These are phyloP conservation scores for Oligia latruncula DNA, from an alignment of 2,888 invertebrate genomes.

Conservation along the genomic window DNA sequence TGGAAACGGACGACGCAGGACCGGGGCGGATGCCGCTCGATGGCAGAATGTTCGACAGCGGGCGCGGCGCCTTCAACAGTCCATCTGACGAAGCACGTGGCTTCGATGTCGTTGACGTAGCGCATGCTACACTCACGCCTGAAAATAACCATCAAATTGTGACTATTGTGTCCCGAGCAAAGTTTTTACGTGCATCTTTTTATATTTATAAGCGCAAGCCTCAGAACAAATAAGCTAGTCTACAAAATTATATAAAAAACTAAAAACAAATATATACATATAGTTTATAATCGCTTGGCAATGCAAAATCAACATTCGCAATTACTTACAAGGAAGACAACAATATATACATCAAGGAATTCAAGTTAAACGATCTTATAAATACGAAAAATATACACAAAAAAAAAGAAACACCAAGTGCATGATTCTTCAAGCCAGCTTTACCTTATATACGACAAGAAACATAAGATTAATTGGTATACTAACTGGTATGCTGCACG, in stretches of 20 bases:
- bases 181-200: not conserved
- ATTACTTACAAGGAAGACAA: constrained; percentile 1
- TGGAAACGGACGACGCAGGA: constrained; percentile 95
- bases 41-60: constrained; percentile 91
- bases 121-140: constrained; percentile 84
- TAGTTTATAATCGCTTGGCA: constrained; percentile 39
- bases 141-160: constrained; percentile 24
- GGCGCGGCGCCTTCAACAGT: constrained; percentile 84
- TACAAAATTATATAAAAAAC: not conserved
- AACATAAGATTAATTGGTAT: constrained; percentile 57
- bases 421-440: not conserved
- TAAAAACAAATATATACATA: not conserved
- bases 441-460: not conserved
- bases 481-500: constrained; percentile 87
- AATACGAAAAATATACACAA: not conserved
- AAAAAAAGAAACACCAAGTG: not conserved
- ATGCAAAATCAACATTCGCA: constrained; percentile 35
- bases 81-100: constrained; percentile 83
- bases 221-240: not conserved
- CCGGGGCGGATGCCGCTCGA: constrained; percentile 92
- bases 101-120: constrained; percentile 79
- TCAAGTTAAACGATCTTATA: not conserved
- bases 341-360: not conserved
- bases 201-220: constrained; percentile 19
- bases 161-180: constrained; percentile 1